These are phyloP conservation scores for Dolichomitus sp. DNA, from an alignment of 2,888 invertebrate species.

Conservation along the genomic window DNA sequence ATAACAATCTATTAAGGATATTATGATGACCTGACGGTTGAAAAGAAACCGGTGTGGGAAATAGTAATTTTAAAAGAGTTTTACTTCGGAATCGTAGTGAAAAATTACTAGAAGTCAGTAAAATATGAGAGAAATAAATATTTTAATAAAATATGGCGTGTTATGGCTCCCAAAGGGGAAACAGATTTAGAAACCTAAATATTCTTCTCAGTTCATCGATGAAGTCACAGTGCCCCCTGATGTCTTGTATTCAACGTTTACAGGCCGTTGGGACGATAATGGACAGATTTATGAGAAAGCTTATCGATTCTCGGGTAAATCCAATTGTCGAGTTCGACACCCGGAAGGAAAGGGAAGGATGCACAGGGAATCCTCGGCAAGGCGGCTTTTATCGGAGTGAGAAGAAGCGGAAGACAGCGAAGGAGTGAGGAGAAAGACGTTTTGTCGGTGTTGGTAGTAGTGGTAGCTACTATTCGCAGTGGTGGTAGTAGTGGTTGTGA, in stretches of 20 bases:
- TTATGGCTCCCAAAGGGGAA: not conserved
- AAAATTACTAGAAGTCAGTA: not conserved
- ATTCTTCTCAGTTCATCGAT: constrained; percentile 5
- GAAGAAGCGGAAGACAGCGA: constrained; percentile 23
- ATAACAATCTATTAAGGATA: too few relatives aligned
- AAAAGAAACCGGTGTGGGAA: too few relatives aligned
- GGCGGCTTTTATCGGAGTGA: constrained; percentile 38
- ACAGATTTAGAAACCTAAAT: not conserved
- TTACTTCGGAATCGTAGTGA: not conserved
- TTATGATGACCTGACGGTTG: too few relatives aligned
- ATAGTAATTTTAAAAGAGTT: not conserved
- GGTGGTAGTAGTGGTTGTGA: constrained; percentile 7
- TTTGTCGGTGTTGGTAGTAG: constrained; percentile 25
- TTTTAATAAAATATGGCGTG: not conserved
- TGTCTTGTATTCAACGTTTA: constrained; percentile 44
- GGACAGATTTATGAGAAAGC: constrained; percentile 82
- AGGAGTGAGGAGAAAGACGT: constrained; percentile 14
- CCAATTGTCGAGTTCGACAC: constrained; percentile 81
- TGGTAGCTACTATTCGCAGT: not conserved
- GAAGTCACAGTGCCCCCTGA: constrained; percentile 6
- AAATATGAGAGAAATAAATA: not conserved
- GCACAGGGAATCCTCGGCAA: constrained; percentile 19
- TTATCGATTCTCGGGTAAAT: constrained; percentile 83
- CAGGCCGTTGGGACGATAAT: constrained; percentile 76
- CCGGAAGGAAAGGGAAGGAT: constrained; percentile 65